A percentile compares a stretch with the other conserved stretches of the same genome.
These are phyloP conservation scores for Aleiodes sp. DNA, from an alignment of 1,140 invertebrate species.

Conservation along the genomic window DNA sequence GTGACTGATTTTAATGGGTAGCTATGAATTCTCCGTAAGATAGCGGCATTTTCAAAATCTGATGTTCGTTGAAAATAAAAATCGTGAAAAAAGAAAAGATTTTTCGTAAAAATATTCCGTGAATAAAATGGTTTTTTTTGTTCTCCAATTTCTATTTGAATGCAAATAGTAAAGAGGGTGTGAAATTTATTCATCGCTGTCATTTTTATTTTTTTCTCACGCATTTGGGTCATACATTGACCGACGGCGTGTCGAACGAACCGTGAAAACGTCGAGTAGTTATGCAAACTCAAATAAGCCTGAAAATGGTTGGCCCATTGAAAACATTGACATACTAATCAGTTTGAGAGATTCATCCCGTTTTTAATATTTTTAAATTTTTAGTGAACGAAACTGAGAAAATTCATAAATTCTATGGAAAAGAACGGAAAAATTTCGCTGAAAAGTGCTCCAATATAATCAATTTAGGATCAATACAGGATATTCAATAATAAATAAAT, in stretches of 20 bases:
- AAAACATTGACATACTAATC: constrained; percentile 33
- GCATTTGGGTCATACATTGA: constrained; percentile 30
- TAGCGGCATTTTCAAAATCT: not conserved
- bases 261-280: constrained; percentile 58
- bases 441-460: too few species aligned
- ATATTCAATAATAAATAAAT: too few species aligned
- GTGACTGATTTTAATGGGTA: constrained; percentile 43
- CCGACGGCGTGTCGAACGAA: constrained; percentile 49
- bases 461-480: not conserved
- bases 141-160: too few species aligned
- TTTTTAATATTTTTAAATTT: not conserved
- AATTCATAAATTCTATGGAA: constrained; percentile 3
- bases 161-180: not conserved
- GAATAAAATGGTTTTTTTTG: too few species aligned
- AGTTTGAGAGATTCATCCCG: constrained; percentile 3
- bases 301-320: constrained; percentile 9
- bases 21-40: constrained; percentile 49
- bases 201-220: constrained; percentile 59
- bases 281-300: constrained; percentile 52
- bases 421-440: too few species aligned
- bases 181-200: constrained; percentile 45
- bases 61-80: too few species aligned
- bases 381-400: not conserved
- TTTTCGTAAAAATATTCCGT: too few species aligned
- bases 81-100: too few species aligned